These are phyloP conservation scores for Tenebrio molitor DNA, from an alignment of 1,140 invertebrate species.

Conservation along the genomic window DNA sequence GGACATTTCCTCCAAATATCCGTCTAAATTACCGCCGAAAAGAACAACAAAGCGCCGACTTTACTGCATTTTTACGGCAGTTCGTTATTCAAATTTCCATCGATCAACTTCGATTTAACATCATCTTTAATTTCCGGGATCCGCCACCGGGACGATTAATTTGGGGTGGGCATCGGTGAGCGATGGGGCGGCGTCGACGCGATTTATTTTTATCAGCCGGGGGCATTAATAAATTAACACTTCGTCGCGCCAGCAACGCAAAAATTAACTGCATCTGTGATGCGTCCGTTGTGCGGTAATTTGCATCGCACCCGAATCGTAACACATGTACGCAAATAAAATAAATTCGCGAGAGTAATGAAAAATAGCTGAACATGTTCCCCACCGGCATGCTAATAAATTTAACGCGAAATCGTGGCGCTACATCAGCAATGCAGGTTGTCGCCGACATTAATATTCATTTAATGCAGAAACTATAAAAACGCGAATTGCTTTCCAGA, in stretches of 20 bases:
- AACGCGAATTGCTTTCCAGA: background rate
- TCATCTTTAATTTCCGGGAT: too few species aligned
- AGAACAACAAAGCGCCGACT: too few species aligned
- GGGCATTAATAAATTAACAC: too few species aligned
- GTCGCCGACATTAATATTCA: conserved; percentile 34
- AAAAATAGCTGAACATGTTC: conserved; percentile 28
- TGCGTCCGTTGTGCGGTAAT: conserved; percentile 22
- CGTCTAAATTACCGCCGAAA: too few species aligned
- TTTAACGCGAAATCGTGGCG: conserved; percentile 18
- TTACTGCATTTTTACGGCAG: too few species aligned
- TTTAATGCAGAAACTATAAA: conserved; percentile 32
- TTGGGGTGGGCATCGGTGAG: too few species aligned
- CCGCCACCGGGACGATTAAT: too few species aligned
- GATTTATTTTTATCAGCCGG: conserved; percentile 33
- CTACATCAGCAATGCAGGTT: conserved; percentile 36
- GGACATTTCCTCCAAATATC: too few species aligned
- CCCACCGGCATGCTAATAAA: conserved; percentile 30
- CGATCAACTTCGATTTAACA: too few species aligned
- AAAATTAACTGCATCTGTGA: conserved; percentile 23
- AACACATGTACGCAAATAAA: conserved; percentile 38
- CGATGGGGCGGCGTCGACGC: too few species aligned
- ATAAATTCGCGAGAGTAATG: conserved; percentile 29
- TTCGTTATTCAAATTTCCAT: too few species aligned
- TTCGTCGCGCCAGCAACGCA: background rate
- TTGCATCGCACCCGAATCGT: conserved; percentile 11